Percentiles rank a stretch among this genome's conserved stretches.
Conservation (phyloP, 2,113 vertebrate genomes). For the Mirza zaza region DNA sequence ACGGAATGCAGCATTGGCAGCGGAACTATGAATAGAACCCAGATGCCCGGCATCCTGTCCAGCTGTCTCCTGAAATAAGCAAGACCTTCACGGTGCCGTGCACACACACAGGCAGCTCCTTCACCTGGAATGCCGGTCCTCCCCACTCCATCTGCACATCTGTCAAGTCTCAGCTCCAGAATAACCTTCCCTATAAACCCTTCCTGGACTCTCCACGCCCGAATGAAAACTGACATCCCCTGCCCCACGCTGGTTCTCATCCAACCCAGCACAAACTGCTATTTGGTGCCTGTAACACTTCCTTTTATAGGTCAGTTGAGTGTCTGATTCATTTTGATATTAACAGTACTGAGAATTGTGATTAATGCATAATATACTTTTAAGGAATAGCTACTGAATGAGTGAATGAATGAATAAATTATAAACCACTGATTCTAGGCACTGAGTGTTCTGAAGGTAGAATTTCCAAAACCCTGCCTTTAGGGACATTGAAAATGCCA, state of each 20-base stretch:
- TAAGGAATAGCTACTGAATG: not conserved
- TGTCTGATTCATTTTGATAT: not conserved
- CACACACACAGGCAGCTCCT: fast-evolving
- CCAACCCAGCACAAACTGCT: not conserved
- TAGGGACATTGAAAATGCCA: not conserved
- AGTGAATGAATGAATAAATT: not conserved
- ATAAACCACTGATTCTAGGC: not conserved
- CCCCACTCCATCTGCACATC: fast-evolving
- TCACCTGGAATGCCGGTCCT: not conserved
- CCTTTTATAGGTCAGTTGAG: not conserved
- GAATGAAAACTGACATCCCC: not conserved
- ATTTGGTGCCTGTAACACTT: not conserved
- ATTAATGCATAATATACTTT: fast-evolving
- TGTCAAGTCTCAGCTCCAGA: not conserved
- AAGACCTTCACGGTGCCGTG: fast-evolving
- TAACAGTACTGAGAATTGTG: not conserved
- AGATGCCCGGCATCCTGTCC: not conserved
- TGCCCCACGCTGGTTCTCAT: not conserved
- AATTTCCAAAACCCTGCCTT: not conserved
- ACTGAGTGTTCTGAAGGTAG: not conserved
- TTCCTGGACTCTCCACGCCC: not conserved
- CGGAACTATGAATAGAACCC: not conserved
- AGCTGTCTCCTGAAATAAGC: not conserved
- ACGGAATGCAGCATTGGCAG: not conserved
- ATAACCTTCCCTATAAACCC: not conserved